A percentile compares a stretch with the other conserved stretches of the same genome.
Conservation (phyloP, 2,888 invertebrate species). For the Ennomos fuscantarius region DNA sequence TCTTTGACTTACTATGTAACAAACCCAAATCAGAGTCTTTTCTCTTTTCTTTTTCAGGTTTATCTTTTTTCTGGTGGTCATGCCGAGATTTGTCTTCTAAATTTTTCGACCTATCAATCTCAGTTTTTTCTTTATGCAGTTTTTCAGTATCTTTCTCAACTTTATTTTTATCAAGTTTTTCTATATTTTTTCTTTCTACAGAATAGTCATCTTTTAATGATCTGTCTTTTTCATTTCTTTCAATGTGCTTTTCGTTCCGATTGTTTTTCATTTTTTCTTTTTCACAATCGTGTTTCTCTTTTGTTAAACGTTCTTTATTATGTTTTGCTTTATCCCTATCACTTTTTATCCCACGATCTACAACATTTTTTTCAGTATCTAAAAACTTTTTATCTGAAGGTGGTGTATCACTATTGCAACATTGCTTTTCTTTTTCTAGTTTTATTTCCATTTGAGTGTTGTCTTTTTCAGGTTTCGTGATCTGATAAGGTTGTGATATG, state of each 20-base stretch:
- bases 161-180: slow-evolving; percentile 57
- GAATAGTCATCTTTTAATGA: slow-evolving; percentile 55
- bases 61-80: slow-evolving; percentile 80
- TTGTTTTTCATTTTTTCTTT: slow-evolving; percentile 64
- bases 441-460: slow-evolving; percentile 74
- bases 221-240: slow-evolving; percentile 56
- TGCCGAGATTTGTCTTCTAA: slow-evolving; percentile 73
- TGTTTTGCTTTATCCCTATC: slow-evolving; percentile 73
- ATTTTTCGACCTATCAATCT: slow-evolving; percentile 58
- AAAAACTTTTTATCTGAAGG: slow-evolving; percentile 42
- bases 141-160: slow-evolving; percentile 62
- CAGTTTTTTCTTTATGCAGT: slow-evolving; percentile 56
- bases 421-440: slow-evolving; percentile 66
- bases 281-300: slow-evolving; percentile 71
- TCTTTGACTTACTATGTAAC: slow-evolving; percentile 58
- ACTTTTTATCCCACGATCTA: slow-evolving; percentile 64
- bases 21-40: slow-evolving; percentile 65
- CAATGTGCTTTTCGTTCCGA: slow-evolving; percentile 55
- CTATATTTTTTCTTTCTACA: slow-evolving; percentile 52
- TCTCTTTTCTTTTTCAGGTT: slow-evolving; percentile 69
- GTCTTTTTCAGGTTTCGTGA: slow-evolving; percentile 71
- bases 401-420: slow-evolving; percentile 17
- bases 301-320: slow-evolving; percentile 66
- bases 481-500: slow-evolving; percentile 51
- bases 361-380: slow-evolving; percentile 70